Conservation (phyloP, 2,888 invertebrate species). For the Sicus ferrugineus region DNA sequence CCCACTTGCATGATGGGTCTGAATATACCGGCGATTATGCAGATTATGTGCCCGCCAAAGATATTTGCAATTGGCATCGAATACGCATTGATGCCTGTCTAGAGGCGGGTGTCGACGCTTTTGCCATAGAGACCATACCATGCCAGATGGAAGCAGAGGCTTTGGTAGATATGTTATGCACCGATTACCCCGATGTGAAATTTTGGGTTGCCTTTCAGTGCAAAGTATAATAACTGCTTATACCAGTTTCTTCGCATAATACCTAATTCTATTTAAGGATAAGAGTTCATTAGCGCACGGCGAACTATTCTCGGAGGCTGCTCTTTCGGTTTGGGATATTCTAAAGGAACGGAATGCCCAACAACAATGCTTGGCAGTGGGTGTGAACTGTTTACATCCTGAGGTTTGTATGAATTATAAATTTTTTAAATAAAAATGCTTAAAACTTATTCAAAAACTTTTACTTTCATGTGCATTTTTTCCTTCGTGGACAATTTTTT, state of each 20-base stretch:
- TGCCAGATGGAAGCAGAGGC: constrained; percentile 85
- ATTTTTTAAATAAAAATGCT: not conserved
- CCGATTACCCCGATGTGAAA: constrained; percentile 78
- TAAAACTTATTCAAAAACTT: not conserved
- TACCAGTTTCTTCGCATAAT: not conserved
- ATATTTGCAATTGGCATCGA: constrained; percentile 84
- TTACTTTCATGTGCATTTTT: not conserved
- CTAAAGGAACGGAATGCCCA: constrained; percentile 70
- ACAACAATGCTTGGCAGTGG: constrained; percentile 80
- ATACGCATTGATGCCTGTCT: constrained; percentile 81
- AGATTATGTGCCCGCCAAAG: constrained; percentile 71
- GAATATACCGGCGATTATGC: constrained; percentile 91
- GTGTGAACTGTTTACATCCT: constrained; percentile 87
- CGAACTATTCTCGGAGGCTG: constrained; percentile 79
- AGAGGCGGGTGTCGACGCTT: constrained; percentile 81
- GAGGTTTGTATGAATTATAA: constrained; percentile 42
- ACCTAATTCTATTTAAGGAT: constrained; percentile 65
- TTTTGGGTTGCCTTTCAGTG: constrained; percentile 92
- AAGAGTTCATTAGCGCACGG: constrained; percentile 75
- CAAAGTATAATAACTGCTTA: constrained; percentile 67
- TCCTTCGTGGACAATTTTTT: too few species aligned
- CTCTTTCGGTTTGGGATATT: constrained; percentile 72
- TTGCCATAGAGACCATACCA: constrained; percentile 94
- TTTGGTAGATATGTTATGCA: constrained; percentile 76
- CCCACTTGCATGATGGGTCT: constrained; percentile 87